Evolutionary conservation across 2,113 vertebrate species (phyloP).

Genomic region (Myrmecophaga tridactyla): DNA sequence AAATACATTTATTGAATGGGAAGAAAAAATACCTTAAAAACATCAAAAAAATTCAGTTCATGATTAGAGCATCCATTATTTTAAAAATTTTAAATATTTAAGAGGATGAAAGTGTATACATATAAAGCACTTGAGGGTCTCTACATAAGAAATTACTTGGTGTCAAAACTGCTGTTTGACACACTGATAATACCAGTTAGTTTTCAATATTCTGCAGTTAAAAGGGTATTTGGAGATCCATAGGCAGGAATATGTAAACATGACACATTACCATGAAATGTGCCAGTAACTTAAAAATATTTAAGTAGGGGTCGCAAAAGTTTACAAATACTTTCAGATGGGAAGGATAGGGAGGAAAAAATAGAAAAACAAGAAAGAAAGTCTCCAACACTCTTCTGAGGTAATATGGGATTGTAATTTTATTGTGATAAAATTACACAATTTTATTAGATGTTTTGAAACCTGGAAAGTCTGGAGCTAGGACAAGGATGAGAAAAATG

Average conservation of each 20-base stretch:
- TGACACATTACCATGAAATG: neutral
- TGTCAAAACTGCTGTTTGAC: no score
- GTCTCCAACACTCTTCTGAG: neutral
- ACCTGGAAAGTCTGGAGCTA: neutral
- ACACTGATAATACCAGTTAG: no score
- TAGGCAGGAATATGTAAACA: fast-evolving
- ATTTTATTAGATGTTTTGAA: neutral
- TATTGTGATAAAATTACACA: neutral
- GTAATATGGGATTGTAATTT: fast-evolving
- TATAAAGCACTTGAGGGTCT: no score
- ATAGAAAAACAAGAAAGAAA: neutral
- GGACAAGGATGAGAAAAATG: neutral
- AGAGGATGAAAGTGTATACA: no score
- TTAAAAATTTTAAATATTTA: no score
- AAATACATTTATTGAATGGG: no score
- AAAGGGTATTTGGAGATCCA: no score
- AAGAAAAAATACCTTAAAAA: no score
- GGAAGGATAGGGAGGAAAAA: neutral
- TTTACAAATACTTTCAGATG: neutral
- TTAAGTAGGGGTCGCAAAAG: neutral
- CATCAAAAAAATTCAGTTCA: no score
- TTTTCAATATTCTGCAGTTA: no score
- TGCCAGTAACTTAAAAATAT: neutral
- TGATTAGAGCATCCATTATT: no score
- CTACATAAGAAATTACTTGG: no score